Conservation (phyloP, 2,888 invertebrate genomes). For the Sepioteuthis lessoniana region DNA sequence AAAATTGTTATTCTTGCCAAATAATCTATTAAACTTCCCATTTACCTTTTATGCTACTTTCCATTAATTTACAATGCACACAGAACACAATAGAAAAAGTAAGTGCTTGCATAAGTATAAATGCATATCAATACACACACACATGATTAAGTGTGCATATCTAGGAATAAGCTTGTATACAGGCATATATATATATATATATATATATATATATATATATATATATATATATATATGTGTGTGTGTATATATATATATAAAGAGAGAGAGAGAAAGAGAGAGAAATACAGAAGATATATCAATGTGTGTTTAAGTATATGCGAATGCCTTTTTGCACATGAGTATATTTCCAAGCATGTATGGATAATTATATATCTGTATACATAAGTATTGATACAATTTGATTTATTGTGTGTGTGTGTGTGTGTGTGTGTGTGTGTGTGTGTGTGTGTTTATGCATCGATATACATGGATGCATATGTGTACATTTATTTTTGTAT, state of each 20-base stretch:
- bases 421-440: neutral
- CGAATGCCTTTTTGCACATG: too few species aligned
- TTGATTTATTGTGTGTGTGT: neutral
- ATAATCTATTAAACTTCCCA: neutral
- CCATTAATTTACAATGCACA: neutral
- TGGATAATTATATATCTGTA: neutral
- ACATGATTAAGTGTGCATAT: too few species aligned
- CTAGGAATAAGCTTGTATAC: too few species aligned
- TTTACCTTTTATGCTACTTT: neutral
- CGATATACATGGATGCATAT: neutral
- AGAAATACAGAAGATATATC: too few species aligned
- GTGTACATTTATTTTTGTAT: neutral
- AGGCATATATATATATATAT: too few species aligned
- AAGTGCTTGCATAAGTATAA: conserved; percentile 1
- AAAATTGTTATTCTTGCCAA: conserved; percentile 3
- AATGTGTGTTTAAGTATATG: too few species aligned
- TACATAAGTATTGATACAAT: neutral
- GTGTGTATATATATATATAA: too few species aligned
- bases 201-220: too few species aligned
- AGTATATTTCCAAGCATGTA: neutral
- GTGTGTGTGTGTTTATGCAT: neutral
- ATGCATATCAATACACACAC: neutral
- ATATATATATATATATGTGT: too few species aligned
- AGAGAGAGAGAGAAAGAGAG: too few species aligned
- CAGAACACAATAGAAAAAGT: neutral